Conservation (phyloP, 2,888 invertebrate species). For the Drosophila mulleri region DNA sequence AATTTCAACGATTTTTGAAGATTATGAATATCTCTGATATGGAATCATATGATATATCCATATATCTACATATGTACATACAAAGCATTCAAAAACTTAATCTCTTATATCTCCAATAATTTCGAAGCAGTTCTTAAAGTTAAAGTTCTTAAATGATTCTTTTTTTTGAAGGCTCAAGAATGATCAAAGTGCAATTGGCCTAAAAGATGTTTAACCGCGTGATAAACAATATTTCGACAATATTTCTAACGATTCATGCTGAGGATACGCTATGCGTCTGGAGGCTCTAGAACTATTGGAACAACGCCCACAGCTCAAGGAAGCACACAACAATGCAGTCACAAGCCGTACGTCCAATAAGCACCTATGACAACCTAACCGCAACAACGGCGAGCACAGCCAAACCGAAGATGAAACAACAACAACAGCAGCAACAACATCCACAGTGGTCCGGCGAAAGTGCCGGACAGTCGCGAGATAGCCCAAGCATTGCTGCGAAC, state of each 20-base stretch:
- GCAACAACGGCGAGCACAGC: constrained; percentile 41
- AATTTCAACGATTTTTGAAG: background rate
- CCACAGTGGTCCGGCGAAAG: constrained; percentile 18
- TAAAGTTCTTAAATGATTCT: no score
- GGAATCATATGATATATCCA: no score
- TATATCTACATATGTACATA: no score
- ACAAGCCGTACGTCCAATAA: constrained; percentile 81
- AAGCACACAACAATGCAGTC: constrained; percentile 64
- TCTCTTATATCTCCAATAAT: no score
- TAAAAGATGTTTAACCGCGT: background rate
- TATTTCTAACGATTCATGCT: constrained; percentile 6
- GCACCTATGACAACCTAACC: constrained; percentile 84
- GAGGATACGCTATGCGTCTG: constrained; percentile 7
- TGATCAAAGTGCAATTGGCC: background rate
- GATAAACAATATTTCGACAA: background rate
- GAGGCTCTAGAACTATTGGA: background rate
- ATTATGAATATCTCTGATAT: no score
- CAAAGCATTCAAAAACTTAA: background rate
- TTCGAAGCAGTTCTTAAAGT: no score
- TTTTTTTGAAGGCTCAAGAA: no score
- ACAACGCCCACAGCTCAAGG: constrained; percentile 6
- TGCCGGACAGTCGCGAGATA: constrained; percentile 11
- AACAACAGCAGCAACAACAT: constrained; percentile 44
- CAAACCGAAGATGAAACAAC: constrained; percentile 64
- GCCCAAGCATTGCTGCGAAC: constrained; percentile 25